Conservation (phyloP, 2,113 vertebrate species). For the Austrofundulus limnaeus region DNA sequence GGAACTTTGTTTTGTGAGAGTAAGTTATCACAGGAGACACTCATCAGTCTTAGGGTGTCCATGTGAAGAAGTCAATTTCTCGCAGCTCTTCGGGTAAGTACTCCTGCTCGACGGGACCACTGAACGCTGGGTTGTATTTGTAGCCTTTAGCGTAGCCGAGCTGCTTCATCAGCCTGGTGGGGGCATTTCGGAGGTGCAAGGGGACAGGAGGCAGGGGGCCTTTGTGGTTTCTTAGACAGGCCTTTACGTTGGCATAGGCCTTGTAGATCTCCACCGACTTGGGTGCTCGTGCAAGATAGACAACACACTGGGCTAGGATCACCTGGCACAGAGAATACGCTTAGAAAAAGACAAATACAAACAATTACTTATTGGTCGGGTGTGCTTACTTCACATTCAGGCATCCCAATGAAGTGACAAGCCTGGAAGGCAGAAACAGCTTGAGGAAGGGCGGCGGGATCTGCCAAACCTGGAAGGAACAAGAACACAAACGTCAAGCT, state of each 20-base stretch:
- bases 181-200: conserved; percentile 91
- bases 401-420: conserved; percentile 98
- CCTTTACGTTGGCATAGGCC: conserved; percentile 89
- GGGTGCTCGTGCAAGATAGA: conserved; percentile 89
- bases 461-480: conserved; percentile 84
- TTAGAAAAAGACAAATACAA: neutral
- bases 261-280: conserved; percentile 91
- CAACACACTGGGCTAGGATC: conserved; percentile 92
- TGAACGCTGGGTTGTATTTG: conserved; percentile 90
- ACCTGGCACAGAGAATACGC: conserved; percentile 78
- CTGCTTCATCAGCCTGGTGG: conserved; percentile 92
- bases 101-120: conserved; percentile 84
- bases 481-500: neutral
- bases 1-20: neutral
- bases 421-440: conserved; percentile 95
- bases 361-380: neutral
- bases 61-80: conserved; percentile 85
- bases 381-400: conserved; percentile 92
- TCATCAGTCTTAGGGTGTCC: conserved; percentile 62
- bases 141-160: conserved; percentile 91
- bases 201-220: conserved; percentile 92
- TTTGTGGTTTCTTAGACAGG: conserved; percentile 86
- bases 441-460: conserved; percentile 90
- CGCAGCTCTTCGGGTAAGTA: conserved; percentile 88
- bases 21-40: neutral